A percentile compares a stretch with the other conserved stretches of the same genome.
Evolutionary conservation across 2,113 vertebrate species (phyloP).

Genomic region (Chlamydotis undulata): DNA sequence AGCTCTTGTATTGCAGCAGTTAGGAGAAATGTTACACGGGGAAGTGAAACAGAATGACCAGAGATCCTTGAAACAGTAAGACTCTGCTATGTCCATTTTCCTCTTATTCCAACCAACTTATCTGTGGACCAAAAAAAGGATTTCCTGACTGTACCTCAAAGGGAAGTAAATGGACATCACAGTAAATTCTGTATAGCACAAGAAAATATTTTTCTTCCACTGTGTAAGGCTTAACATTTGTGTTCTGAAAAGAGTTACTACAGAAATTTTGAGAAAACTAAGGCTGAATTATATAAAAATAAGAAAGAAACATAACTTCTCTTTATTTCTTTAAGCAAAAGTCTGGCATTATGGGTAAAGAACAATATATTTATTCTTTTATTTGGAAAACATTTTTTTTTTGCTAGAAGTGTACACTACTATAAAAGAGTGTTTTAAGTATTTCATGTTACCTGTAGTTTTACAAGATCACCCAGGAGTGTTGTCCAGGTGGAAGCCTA

Average conservation of each 20-base stretch:
- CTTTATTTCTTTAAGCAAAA: neutral
- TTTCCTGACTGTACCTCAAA: neutral
- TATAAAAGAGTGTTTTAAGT: neutral
- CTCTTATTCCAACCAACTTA: neutral
- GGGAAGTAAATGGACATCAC: neutral
- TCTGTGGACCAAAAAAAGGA: neutral
- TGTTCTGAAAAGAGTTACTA: neutral
- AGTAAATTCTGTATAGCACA: neutral
- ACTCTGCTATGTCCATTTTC: neutral
- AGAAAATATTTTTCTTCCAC: neutral
- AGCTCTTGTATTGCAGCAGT: neutral
- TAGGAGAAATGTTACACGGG: neutral
- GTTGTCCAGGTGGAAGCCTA: neutral
- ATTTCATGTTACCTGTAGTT: neutral
- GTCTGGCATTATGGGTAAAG: neutral
- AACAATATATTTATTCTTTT: neutral
- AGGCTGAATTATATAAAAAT: neutral
- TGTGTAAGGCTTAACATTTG: neutral
- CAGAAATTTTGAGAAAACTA: neutral
- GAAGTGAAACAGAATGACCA: neutral
- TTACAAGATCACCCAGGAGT: neutral
- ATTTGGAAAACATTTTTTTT: neutral
- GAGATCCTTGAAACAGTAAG: neutral
- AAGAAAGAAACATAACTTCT: accelerated
- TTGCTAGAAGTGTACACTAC: neutral